These are phyloP conservation scores for Eumeta japonica DNA, from an alignment of 1,140 invertebrate species.

Conservation along the genomic window DNA sequence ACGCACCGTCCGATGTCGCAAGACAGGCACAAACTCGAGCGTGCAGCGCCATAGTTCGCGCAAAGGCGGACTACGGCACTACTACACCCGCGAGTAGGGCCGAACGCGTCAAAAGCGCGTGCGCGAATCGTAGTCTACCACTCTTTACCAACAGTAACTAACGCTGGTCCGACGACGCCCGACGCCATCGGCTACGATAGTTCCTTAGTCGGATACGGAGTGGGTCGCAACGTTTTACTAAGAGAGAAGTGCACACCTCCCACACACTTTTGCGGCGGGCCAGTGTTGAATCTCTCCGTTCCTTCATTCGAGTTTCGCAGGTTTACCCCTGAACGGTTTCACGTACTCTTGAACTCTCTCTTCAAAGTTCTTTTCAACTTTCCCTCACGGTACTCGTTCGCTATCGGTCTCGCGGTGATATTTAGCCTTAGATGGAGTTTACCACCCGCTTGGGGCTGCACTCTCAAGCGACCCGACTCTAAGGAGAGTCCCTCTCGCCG, in stretches of 20 bases:
- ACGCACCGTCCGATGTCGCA: constrained; percentile 48
- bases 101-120: constrained; percentile 27
- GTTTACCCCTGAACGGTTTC: constrained; percentile 77
- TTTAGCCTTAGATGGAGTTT: constrained; percentile 87
- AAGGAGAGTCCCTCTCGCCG: constrained; percentile 60
- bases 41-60: constrained; percentile 28
- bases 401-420: constrained; percentile 82
- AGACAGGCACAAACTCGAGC: constrained; percentile 39
- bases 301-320: constrained; percentile 61
- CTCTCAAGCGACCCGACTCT: constrained; percentile 84
- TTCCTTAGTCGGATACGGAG: too few relatives aligned
- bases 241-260: constrained; percentile 45
- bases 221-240: constrained; percentile 39
- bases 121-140: constrained; percentile 42
- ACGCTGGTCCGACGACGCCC: constrained; percentile 13
- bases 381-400: constrained; percentile 89
- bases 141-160: constrained; percentile 23
- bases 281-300: constrained; percentile 59
- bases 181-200: too few relatives aligned
- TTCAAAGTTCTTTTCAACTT: constrained; percentile 90
- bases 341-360: constrained; percentile 85
- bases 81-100: constrained; percentile 27
- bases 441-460: constrained; percentile 82
- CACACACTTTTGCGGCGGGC: too few relatives aligned
- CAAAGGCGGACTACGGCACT: constrained; percentile 21